A percentile compares a stretch with the other conserved stretches of the same genome.
phyloP scores from a whole-genome alignment of 2,888 invertebrate species.

The Andrena bucephala region DNA sequence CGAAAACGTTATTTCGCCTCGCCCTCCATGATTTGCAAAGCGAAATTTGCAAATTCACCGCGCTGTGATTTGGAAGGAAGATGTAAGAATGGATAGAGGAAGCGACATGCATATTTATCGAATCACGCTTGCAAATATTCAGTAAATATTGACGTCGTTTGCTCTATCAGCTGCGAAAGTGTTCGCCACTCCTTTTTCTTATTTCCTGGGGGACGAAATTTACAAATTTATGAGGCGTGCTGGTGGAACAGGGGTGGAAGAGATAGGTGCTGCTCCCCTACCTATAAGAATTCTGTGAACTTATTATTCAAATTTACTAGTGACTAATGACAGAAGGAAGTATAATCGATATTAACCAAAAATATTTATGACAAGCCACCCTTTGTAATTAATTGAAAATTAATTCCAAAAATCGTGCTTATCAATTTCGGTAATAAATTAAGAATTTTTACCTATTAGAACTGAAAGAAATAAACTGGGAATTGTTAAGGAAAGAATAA shows the following conservation, averaged over 20 bases:
- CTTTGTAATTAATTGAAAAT: background rate
- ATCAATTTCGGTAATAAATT: background rate
- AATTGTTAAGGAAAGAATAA: background rate
- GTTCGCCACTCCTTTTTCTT: background rate
- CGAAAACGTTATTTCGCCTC: background rate
- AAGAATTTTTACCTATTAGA: background rate
- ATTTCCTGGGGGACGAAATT: conserved; percentile 5
- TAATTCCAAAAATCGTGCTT: background rate
- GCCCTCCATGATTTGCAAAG: background rate
- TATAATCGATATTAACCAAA: background rate
- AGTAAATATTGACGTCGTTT: background rate
- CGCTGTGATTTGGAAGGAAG: background rate
- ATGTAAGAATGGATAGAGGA: background rate
- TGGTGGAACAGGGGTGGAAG: background rate
- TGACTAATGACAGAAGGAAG: background rate
- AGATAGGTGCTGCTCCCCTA: background rate
- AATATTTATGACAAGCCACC: background rate
- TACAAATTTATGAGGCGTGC: conserved; percentile 1
- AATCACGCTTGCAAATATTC: conserved; percentile 4
- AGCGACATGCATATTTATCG: background rate
- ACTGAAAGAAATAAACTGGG: no score
- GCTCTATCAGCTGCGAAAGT: conserved; percentile 8
- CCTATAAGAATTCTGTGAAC: background rate
- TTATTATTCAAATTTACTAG: background rate
- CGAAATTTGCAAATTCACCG: background rate